Evolutionary conservation across 2,113 vertebrate genomes (phyloP).

Genomic region (Petrocephalus microphthalmus): DNA sequence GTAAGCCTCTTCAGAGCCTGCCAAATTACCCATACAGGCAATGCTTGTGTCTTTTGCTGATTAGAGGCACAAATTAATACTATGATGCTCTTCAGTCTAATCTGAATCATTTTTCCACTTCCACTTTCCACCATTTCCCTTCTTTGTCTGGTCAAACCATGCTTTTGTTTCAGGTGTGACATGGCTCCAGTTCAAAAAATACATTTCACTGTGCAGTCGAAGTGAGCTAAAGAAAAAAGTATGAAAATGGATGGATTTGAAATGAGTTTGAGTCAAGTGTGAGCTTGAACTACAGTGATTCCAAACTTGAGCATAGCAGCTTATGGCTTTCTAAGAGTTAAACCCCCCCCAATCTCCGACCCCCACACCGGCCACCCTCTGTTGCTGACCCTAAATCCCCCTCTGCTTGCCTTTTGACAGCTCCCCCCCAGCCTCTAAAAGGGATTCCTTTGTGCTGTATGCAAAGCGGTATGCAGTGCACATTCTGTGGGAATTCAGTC

Average conservation of each 20-base stretch:
- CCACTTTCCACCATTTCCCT: too few species aligned
- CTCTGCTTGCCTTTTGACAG: slow-evolving; percentile 47
- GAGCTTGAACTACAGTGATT: background rate
- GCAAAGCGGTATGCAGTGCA: slow-evolving; percentile 63
- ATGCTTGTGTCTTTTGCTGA: background rate
- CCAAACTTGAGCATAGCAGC: too few species aligned
- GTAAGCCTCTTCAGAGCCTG: background rate
- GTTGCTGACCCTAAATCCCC: slow-evolving; percentile 56
- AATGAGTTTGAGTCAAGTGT: background rate
- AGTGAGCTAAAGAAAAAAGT: background rate
- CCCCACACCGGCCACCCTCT: slow-evolving; percentile 23
- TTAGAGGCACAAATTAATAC: background rate
- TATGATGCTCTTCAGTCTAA: background rate
- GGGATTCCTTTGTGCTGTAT: slow-evolving; percentile 65
- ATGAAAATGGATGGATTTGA: background rate
- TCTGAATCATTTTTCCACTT: background rate
- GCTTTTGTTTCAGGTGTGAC: background rate
- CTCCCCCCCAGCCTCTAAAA: slow-evolving; percentile 57
- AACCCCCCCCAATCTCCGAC: background rate
- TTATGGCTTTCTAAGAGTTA: slow-evolving; percentile 23
- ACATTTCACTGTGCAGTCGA: background rate
- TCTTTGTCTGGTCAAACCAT: background rate
- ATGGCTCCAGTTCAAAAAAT: background rate
- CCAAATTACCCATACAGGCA: background rate
- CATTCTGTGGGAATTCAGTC: slow-evolving; percentile 46